Evolutionary conservation across 2,797 vertebrate species (phyloP), one percentile per base, ranked within the genome.

Genomic region (Sebastes steindachneri): DNA sequence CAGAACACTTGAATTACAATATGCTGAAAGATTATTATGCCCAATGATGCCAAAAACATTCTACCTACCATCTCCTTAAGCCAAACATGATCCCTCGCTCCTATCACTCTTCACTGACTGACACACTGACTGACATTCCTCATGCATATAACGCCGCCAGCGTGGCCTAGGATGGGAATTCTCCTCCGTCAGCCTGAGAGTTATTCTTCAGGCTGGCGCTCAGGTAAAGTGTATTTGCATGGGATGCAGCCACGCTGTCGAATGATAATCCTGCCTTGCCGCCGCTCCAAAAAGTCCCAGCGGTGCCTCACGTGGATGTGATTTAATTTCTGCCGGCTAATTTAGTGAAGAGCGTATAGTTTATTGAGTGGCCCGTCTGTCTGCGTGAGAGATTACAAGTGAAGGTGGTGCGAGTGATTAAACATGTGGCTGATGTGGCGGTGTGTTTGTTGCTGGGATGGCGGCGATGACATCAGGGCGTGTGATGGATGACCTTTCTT

Each of bases 141-240:
- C 28, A 78, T 75, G 84, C 57, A 70, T 60, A 59, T 45, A 57
- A 54, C 63, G 67, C 55, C 62, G 23, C 67, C 59, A 65, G 45
- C 60, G 3, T 23, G 53, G 60, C 82, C 41, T 64, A 63, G 68
- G 51, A 76, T 73, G 66, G 35, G 23, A 79, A 66, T 73, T 23
- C 65, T 80, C 51, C 71, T 77, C 28, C 15, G 11, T 63, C 77
- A 63, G n/a, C 41, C 54, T 75, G 65, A 82, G 83, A 89, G 89
- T 25, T 85, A 88, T 91, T 88, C 79, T 81, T 84, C 60, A 28
- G 33, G 28, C 83, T 74, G 55, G 53, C 54, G 29, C 75, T 70
- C 68, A 79, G 75, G 53, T 58, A 19, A 19, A 14, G 21, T 19
- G 19, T 37, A 90, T 94, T 90, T 92, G 86, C 87, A 91, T 77